Evolutionary conservation across 2,888 invertebrate genomes (phyloP).

Genomic region (Drosophila putrida): DNA sequence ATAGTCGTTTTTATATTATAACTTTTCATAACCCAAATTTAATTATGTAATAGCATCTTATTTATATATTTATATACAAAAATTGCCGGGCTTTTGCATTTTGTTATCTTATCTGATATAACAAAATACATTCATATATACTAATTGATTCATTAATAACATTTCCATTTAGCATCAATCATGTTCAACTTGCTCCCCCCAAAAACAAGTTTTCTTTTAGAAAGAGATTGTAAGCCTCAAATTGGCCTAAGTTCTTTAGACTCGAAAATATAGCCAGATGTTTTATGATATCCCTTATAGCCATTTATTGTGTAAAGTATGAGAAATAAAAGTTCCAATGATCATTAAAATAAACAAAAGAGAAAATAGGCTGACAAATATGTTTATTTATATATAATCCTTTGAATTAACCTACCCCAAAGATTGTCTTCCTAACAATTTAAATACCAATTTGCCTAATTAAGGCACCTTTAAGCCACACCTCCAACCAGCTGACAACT

Average conservation of each 20-base stretch:
- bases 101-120: too few relatives aligned
- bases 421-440: constrained; percentile 54
- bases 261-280: neutral
- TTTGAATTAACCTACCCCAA: constrained; percentile 49
- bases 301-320: neutral
- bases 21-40: constrained; percentile 5
- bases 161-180: too few relatives aligned
- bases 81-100: neutral
- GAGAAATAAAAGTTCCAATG: constrained; percentile 17
- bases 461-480: constrained; percentile 64
- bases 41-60: constrained; percentile 5
- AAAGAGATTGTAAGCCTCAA: too few relatives aligned
- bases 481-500: constrained; percentile 62
- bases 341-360: constrained; percentile 19
- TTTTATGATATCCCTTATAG: neutral
- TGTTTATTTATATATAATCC: constrained; percentile 23
- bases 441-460: constrained; percentile 77
- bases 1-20: constrained; percentile 4
- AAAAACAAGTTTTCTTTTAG: too few relatives aligned
- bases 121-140: too few relatives aligned
- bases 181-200: too few relatives aligned
- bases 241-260: too few relatives aligned
- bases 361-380: constrained; percentile 25
- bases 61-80: constrained; percentile 11
- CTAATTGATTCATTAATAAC: too few relatives aligned